phyloP scores from a whole-genome alignment of 2,113 vertebrate species.

The Spheniscus mendiculus region DNA sequence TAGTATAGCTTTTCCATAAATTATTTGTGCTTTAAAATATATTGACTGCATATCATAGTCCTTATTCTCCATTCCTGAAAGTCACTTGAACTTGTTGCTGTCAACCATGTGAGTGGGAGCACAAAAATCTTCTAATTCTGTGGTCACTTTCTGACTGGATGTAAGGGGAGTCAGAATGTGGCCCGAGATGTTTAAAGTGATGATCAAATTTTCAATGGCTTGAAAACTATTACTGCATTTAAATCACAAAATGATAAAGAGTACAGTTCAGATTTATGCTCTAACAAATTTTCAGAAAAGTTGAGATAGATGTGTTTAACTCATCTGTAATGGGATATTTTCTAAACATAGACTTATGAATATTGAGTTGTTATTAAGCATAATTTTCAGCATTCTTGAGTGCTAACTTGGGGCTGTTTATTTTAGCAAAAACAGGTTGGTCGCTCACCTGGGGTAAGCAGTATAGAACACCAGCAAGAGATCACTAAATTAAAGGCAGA shows the following conservation, averaged over 20 bases:
- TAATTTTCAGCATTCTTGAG: not conserved
- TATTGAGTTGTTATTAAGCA: not conserved
- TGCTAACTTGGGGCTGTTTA: constrained; percentile 40
- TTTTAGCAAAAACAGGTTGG: constrained; percentile 87
- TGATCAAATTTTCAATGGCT: not conserved
- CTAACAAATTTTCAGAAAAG: not conserved
- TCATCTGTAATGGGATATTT: not conserved
- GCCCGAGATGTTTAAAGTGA: not conserved
- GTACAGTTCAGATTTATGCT: not conserved
- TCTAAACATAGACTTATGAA: not conserved
- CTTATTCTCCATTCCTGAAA: not conserved
- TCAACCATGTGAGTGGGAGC: not conserved
- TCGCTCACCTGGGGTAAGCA: constrained; percentile 79
- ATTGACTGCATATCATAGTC: not conserved
- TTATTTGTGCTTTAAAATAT: not conserved
- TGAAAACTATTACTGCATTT: not conserved
- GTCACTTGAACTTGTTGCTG: not conserved
- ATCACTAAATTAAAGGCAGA: constrained; percentile 88
- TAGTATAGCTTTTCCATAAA: not conserved
- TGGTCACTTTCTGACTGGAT: not conserved
- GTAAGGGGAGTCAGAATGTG: not conserved
- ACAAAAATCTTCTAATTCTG: not conserved
- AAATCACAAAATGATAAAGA: not conserved
- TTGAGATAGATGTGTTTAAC: not conserved
- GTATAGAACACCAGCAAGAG: constrained; percentile 90